Conservation (phyloP, 2,797 vertebrate genomes). For the Rhabdomys pumilio region DNA sequence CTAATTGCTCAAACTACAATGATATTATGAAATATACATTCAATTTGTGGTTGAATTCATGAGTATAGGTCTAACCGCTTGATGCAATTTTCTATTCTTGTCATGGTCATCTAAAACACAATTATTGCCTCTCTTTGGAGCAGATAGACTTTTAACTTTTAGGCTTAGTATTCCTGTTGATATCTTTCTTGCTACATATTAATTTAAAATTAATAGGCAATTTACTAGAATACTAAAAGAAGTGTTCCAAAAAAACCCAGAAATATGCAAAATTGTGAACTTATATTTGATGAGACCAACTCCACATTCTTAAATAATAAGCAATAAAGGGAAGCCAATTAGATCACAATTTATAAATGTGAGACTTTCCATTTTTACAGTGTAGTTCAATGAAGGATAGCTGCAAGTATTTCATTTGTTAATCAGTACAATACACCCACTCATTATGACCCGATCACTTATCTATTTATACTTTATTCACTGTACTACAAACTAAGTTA, state of each 20-base stretch:
- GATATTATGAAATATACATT: constrained; percentile 32
- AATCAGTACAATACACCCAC: background rate
- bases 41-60: constrained; percentile 45
- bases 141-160: background rate
- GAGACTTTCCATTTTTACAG: background rate
- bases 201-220: background rate
- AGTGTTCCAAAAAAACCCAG: background rate
- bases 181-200: background rate
- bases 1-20: constrained; percentile 69
- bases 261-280: background rate
- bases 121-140: constrained; percentile 15
- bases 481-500: background rate
- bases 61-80: background rate
- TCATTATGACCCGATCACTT: background rate
- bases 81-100: background rate
- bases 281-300: background rate
- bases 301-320: background rate
- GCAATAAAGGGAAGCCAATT: background rate
- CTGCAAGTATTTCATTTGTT: background rate
- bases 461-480: background rate
- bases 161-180: background rate
- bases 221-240: background rate
- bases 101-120: constrained; percentile 32
- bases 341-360: background rate
- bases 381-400: background rate